These are phyloP conservation scores for Cremastinae sp. DNA, from an alignment of 2,888 invertebrate species.

Conservation along the genomic window DNA sequence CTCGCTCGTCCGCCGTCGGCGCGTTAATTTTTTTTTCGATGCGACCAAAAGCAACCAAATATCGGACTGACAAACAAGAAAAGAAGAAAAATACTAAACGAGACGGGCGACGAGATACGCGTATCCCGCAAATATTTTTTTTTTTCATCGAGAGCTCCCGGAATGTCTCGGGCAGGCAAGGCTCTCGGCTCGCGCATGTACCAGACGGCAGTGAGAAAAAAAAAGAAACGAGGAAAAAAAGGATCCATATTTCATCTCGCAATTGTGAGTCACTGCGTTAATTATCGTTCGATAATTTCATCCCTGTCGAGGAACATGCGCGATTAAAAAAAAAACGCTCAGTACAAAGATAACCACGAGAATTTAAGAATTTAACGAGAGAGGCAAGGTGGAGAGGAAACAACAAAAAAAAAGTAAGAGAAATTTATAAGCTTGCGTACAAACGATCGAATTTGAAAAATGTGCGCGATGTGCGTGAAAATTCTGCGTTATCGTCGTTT, in stretches of 20 bases:
- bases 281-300: constrained; percentile 25
- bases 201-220: constrained; percentile 40
- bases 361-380: constrained; percentile 53
- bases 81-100: background rate
- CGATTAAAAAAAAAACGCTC: constrained; percentile 49
- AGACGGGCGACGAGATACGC: constrained; percentile 2
- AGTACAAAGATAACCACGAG: constrained; percentile 63
- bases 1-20: constrained; percentile 36
- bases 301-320: constrained; percentile 53
- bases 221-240: constrained; percentile 16
- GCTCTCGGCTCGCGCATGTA: constrained; percentile 24
- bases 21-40: constrained; percentile 56
- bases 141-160: constrained; percentile 49
- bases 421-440: constrained; percentile 61
- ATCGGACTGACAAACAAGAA: constrained; percentile 69
- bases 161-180: constrained; percentile 27
- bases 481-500: constrained; percentile 59
- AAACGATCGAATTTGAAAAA: constrained; percentile 57
- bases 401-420: constrained; percentile 36
- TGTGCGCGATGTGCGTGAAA: constrained; percentile 50
- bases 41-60: constrained; percentile 65
- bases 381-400: constrained; percentile 34
- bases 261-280: background rate
- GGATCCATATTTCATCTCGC: constrained; percentile 8
- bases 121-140: constrained; percentile 39